These are phyloP conservation scores for Mactra quadrangularis DNA, from an alignment of 1,140 invertebrate species.

Conservation along the genomic window DNA sequence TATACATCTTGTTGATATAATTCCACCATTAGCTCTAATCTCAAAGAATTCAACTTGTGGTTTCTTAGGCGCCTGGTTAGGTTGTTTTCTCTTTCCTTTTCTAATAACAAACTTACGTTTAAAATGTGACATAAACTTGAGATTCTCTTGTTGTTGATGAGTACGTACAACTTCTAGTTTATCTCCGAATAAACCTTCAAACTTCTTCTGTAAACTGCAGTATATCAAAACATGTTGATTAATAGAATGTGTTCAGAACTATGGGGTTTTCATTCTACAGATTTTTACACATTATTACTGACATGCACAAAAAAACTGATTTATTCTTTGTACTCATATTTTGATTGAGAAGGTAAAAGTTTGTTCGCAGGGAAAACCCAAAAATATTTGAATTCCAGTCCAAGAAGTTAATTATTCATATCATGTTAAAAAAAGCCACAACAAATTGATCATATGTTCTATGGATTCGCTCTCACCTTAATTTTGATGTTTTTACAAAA, in stretches of 20 bases:
- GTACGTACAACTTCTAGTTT: conserved; percentile 98
- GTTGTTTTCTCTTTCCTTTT: conserved; percentile 90
- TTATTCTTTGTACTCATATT: not conserved
- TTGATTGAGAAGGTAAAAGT: too few relatives aligned
- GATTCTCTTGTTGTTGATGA: conserved; percentile 99
- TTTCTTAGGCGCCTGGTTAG: conserved; percentile 81
- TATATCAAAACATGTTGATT: conserved; percentile 64
- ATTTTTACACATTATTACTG: too few relatives aligned
- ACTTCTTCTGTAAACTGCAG: conserved; percentile 96
- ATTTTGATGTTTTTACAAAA: too few relatives aligned
- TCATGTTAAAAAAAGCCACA: too few relatives aligned
- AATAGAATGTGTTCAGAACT: too few relatives aligned
- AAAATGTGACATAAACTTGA: conserved; percentile 99
- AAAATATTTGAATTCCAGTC: too few relatives aligned
- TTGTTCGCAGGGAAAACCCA: too few relatives aligned
- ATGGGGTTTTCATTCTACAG: too few relatives aligned
- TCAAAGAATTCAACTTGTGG: conserved; percentile 96
- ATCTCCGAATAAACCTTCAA: conserved; percentile 97
- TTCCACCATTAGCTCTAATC: conserved; percentile 95
- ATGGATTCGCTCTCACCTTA: too few relatives aligned
- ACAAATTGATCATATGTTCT: too few relatives aligned
- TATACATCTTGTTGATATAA: conserved; percentile 96
- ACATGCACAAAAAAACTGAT: not conserved
- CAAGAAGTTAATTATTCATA: too few relatives aligned
- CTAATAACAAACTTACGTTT: conserved; percentile 97